Conservation (phyloP, 2,888 invertebrate species). For the Lithodes maja region DNA sequence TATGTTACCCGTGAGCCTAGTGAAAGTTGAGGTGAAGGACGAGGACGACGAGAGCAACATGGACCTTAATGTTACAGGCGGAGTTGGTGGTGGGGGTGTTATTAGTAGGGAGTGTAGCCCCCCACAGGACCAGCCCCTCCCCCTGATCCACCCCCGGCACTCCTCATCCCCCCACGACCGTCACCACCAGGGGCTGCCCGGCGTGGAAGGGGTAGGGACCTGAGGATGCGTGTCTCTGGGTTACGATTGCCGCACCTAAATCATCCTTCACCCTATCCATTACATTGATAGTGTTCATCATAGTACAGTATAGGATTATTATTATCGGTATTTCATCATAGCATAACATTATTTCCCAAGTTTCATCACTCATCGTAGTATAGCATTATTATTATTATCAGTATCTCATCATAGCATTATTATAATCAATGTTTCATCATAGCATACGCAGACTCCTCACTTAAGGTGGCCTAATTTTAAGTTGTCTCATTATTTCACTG, state of each 20-base stretch:
- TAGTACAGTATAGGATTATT: not conserved
- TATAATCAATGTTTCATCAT: not conserved
- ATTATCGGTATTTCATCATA: too few relatives aligned
- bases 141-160: constrained; percentile 16
- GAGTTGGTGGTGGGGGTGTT: not conserved
- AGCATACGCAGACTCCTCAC: too few relatives aligned
- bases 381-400: not conserved
- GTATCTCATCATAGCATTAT: not conserved
- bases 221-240: constrained; percentile 19
- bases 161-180: constrained; percentile 11
- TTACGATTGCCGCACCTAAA: not conserved
- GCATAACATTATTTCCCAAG: too few relatives aligned
- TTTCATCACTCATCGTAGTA: too few relatives aligned
- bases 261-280: not conserved
- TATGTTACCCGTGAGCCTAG: constrained; percentile 44
- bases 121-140: constrained; percentile 5
- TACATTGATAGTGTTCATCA: not conserved
- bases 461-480: too few relatives aligned
- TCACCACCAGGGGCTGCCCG: constrained; percentile 13
- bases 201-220: constrained; percentile 43
- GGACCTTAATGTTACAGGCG: not conserved
- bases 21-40: constrained; percentile 49
- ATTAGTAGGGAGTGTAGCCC: not conserved
- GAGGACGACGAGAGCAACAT: constrained; percentile 39
- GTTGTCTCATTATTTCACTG: too few relatives aligned